Base-by-base conservation (phyloP, 2,113 vertebrate species). In the Oncorhynchus tshawytscha region DNA sequence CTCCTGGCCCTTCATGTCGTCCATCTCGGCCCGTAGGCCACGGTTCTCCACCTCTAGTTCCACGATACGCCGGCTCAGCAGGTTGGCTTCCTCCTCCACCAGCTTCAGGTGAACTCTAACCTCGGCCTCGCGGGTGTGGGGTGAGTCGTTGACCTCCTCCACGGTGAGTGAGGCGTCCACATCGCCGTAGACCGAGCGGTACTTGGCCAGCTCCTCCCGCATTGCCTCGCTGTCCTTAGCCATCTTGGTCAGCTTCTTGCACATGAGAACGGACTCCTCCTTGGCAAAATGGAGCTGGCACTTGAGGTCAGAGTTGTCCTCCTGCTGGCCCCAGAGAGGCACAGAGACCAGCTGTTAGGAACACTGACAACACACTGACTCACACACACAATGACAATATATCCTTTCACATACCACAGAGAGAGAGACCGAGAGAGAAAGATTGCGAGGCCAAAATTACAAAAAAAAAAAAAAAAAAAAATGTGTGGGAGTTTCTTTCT, bases 41-140 rank as follows among this genome's bases (percentile, higher is more conserved):
- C 98, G 92, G 92, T 98, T 99, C 80, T 99, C 98, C 86, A 99
- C 97, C 91, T 99, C 98, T 81, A 99, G 94, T 90, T 99, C 97
- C 80, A 99, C 97, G 0, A 98, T 98, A 78, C 96, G 93, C 45
- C 97, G 93, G 87, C 98, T 99, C 71, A 99, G 91, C 85, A 99
- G 93, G 91, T 98, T 99, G 89, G 98, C 98, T 81, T 99, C 98
- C 84, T 99, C 98, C 86, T 99, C 98, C 22, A 99, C 97, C 81
- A 99, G 93, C 93, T 98, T 98, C 78, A 99, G 91, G 67, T 99
- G 97, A 64, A 96, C 94, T 82, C 97, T 95, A 78, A 99, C 87
- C 88, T 99, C 98, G 0, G 97, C 96, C 84, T 99, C 98, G 0
- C 98, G 94, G 0, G 96, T 97, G 70, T 99, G 97, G 1, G 97